Percentiles rank a stretch among this genome's conserved stretches.
Evolutionary conservation across 1,140 invertebrate genomes (phyloP).

Genomic region (Hormaphis cornu): DNA sequence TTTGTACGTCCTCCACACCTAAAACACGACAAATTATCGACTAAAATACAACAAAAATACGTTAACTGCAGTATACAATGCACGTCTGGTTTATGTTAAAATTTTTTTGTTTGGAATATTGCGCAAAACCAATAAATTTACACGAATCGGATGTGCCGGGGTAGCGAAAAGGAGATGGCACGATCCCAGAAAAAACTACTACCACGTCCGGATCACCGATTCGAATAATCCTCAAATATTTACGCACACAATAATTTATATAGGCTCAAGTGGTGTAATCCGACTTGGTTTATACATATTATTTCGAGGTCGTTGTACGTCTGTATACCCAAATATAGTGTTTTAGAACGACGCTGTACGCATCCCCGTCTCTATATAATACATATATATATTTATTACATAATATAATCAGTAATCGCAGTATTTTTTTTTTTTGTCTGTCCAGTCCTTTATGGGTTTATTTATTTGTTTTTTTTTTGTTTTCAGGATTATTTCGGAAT

Average conservation of each 20-base stretch:
- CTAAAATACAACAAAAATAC: no score
- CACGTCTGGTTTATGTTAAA: no score
- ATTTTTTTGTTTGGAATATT: no score
- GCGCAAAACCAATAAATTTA: no score
- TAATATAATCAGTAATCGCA: no score
- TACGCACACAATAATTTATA: neutral
- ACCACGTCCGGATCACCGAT: neutral
- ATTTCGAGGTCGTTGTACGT: neutral
- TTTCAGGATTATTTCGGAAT: neutral
- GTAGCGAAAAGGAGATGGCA: neutral
- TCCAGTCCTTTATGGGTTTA: neutral
- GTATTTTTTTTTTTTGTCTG: neutral
- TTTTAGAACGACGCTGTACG: neutral
- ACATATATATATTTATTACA: neutral
- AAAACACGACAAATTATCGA: no score
- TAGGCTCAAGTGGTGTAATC: neutral
- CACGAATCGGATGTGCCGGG: no score
- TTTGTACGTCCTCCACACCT: no score
- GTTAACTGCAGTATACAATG: no score
- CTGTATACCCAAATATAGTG: neutral
- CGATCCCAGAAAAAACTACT: neutral
- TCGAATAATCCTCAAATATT: neutral
- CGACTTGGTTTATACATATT: neutral
- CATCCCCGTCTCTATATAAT: neutral
- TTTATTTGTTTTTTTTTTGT: neutral